Conservation (phyloP, 1,140 invertebrate genomes). For the Colletes latitarsis region DNA sequence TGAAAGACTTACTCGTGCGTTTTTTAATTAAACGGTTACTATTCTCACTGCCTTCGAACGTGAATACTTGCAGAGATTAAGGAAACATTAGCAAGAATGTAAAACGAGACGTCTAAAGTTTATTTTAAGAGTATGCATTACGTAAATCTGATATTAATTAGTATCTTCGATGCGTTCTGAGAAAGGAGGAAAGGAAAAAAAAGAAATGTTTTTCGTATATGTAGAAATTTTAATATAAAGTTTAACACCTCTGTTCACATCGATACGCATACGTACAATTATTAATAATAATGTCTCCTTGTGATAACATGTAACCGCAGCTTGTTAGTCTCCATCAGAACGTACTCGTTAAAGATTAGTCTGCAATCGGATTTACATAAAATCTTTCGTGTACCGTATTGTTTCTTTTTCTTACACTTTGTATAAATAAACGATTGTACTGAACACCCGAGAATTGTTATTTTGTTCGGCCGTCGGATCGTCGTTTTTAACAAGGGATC, state of each 20-base stretch:
- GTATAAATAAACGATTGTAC: conserved; percentile 68
- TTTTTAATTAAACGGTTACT: no score
- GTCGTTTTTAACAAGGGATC: not conserved
- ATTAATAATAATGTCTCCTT: conserved; percentile 61
- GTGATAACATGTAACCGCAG: conserved; percentile 71
- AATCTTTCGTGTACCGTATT: conserved; percentile 42
- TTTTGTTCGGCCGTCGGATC: not conserved
- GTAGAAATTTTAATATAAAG: conserved; percentile 68
- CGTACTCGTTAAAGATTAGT: conserved; percentile 74
- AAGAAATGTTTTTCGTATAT: conserved; percentile 53
- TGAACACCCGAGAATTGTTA: not conserved
- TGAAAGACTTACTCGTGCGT: no score
- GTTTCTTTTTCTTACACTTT: conserved; percentile 47
- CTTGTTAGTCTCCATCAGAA: conserved; percentile 76
- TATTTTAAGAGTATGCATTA: no score
- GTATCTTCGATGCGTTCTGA: not conserved
- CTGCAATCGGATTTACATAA: conserved; percentile 60
- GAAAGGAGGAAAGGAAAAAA: no score
- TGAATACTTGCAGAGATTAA: not conserved
- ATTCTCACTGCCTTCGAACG: conserved; percentile 1
- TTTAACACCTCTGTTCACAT: conserved; percentile 58
- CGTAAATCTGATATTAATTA: not conserved
- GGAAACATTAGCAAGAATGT: not conserved
- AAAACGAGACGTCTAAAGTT: not conserved
- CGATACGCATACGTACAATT: conserved; percentile 63